These are phyloP conservation scores for Ciconia maguari DNA, from an alignment of 2,113 vertebrate genomes.

Conservation along the genomic window DNA sequence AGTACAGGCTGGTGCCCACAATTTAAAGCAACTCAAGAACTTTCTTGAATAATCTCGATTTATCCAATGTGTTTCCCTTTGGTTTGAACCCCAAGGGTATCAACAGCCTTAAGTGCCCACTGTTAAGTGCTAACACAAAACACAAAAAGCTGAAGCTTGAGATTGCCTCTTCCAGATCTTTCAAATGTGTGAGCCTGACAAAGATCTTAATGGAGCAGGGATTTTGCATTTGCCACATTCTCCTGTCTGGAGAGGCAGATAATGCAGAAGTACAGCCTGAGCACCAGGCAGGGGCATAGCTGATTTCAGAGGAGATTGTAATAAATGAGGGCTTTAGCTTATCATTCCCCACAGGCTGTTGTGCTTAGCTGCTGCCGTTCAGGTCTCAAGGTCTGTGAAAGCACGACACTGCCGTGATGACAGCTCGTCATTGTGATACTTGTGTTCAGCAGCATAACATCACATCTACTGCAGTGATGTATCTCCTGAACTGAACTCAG, in stretches of 20 bases:
- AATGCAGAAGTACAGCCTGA: constrained; percentile 52
- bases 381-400: not conserved
- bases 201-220: constrained; percentile 36
- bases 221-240: constrained; percentile 49
- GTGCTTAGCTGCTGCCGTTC: not conserved
- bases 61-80: not conserved
- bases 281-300: constrained; percentile 9
- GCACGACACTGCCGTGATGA: not conserved
- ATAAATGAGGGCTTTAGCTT: constrained; percentile 66
- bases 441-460: not conserved
- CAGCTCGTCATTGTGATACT: not conserved
- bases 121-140: not conserved
- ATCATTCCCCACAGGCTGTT: constrained; percentile 57
- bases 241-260: constrained; percentile 56
- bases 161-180: constrained; percentile 20
- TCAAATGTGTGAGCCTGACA: constrained; percentile 2
- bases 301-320: constrained; percentile 51
- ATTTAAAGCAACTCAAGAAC: not conserved
- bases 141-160: not conserved
- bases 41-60: not conserved
- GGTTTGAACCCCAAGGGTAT: not conserved
- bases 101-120: not conserved
- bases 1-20: not conserved
- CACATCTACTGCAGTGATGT: not conserved
- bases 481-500: not conserved